Evolutionary conservation across 2,113 vertebrate species (phyloP).

Genomic region (Dromas ardeola): DNA sequence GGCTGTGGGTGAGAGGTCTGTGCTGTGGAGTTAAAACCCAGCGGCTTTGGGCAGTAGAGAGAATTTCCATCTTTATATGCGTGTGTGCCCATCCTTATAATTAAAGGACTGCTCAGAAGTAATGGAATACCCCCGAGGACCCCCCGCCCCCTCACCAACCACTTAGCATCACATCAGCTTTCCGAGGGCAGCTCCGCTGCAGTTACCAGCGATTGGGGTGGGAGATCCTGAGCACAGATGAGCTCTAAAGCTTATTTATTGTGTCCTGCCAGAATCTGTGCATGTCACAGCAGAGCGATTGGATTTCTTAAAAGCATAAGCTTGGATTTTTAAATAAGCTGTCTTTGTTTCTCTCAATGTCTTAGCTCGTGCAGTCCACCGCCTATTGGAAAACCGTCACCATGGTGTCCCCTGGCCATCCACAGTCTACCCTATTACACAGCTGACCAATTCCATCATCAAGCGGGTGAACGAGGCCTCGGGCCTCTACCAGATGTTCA

Average conservation of each 20-base stretch:
- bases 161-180: constrained; percentile 20
- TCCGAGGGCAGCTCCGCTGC: constrained; percentile 2
- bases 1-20: constrained; percentile 54
- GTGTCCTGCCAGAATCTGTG: neutral
- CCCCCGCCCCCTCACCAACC: neutral
- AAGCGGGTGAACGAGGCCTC: constrained; percentile 92
- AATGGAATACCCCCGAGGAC: neutral
- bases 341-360: neutral
- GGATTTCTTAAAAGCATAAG: neutral
- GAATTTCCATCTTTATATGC: neutral
- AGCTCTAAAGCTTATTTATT: neutral
- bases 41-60: neutral
- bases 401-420: constrained; percentile 86
- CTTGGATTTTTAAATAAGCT: neutral
- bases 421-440: constrained; percentile 76
- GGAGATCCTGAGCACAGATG: neutral
- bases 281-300: neutral
- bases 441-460: constrained; percentile 86
- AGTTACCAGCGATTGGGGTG: neutral
- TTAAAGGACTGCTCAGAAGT: neutral
- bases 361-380: constrained; percentile 87
- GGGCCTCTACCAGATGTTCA: constrained; percentile 95
- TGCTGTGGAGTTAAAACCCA: constrained; percentile 11
- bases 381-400: constrained; percentile 87
- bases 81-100: neutral